A percentile compares a stretch with the other conserved stretches of the same genome.
These are phyloP conservation scores for Triplophysa yarkandensis DNA, from an alignment of 2,797 vertebrate species.

Conservation along the genomic window DNA sequence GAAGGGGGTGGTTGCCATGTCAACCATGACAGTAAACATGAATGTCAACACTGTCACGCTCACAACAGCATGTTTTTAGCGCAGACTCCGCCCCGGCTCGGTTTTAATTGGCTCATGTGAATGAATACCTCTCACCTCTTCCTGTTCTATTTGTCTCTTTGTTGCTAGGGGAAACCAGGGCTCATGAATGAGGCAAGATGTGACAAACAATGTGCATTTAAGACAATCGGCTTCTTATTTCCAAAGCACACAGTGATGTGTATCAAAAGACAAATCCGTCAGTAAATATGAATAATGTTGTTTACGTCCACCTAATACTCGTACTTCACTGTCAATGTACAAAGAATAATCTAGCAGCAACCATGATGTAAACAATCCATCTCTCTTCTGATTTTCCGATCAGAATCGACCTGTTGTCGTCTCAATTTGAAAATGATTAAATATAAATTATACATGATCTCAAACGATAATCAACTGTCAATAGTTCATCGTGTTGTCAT, in stretches of 20 bases:
- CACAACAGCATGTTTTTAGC: conserved; percentile 40
- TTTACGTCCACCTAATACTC: not conserved
- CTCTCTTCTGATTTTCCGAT: not conserved
- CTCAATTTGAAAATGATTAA: too few relatives aligned
- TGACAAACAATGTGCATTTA: conserved; percentile 66
- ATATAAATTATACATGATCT: too few relatives aligned
- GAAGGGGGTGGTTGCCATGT: conserved; percentile 50
- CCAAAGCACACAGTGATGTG: conserved; percentile 35
- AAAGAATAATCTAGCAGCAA: not conserved
- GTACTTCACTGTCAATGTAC: not conserved
- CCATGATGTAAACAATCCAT: not conserved
- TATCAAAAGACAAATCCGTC: not conserved
- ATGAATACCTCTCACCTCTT: conserved; percentile 64
- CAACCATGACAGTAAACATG: conserved; percentile 48
- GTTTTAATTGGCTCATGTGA: conserved; percentile 64
- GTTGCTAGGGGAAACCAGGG: conserved; percentile 73
- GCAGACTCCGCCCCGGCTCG: conserved; percentile 47
- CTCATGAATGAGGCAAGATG: conserved; percentile 69
- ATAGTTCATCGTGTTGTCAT: too few relatives aligned
- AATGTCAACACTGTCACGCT: conserved; percentile 45
- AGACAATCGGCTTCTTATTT: conserved; percentile 60
- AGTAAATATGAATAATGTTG: too few relatives aligned
- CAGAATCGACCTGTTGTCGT: not conserved
- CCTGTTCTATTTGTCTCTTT: conserved; percentile 68
- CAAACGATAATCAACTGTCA: too few relatives aligned